These are phyloP conservation scores for Sebastes hopkinsi DNA, from an alignment of 2,797 vertebrate species.

Conservation along the genomic window DNA sequence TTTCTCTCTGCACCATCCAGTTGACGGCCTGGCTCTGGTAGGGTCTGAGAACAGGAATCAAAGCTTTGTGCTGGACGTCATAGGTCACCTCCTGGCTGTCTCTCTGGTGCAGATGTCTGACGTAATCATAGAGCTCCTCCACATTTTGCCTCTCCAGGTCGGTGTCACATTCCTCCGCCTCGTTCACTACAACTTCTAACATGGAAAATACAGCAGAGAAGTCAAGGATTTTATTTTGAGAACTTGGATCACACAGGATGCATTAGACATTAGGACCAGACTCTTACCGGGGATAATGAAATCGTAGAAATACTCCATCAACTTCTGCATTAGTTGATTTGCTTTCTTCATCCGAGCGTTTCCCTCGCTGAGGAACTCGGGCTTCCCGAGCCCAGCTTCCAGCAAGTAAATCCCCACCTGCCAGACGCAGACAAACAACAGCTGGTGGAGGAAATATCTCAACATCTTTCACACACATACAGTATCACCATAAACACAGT, in stretches of 20 bases:
- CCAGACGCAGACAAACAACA: background rate
- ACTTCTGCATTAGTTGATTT: conserved; percentile 92
- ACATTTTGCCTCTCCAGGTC: conserved; percentile 96
- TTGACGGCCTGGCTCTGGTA: conserved; percentile 97
- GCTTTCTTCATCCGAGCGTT: conserved; percentile 92
- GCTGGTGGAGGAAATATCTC: background rate
- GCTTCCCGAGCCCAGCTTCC: conserved; percentile 89
- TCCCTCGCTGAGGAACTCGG: conserved; percentile 93
- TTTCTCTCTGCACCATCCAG: conserved; percentile 95
- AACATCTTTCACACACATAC: background rate
- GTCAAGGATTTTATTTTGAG: background rate
- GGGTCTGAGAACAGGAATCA: conserved; percentile 89
- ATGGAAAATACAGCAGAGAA: background rate
- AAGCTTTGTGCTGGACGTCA: conserved; percentile 91
- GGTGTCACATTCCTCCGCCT: conserved; percentile 91
- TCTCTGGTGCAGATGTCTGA: conserved; percentile 83
- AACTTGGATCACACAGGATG: background rate
- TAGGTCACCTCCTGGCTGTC: conserved; percentile 71
- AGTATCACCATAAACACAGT: background rate
- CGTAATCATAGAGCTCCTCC: conserved; percentile 94
- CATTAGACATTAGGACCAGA: background rate
- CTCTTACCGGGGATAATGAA: conserved; percentile 92
- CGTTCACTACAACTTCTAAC: conserved; percentile 89
- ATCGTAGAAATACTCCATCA: conserved; percentile 94
- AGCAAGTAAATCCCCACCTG: conserved; percentile 94